A percentile compares a stretch with the other conserved stretches of the same genome.
These are phyloP conservation scores for Tachina fera DNA, from an alignment of 2,888 invertebrate species.

Conservation along the genomic window DNA sequence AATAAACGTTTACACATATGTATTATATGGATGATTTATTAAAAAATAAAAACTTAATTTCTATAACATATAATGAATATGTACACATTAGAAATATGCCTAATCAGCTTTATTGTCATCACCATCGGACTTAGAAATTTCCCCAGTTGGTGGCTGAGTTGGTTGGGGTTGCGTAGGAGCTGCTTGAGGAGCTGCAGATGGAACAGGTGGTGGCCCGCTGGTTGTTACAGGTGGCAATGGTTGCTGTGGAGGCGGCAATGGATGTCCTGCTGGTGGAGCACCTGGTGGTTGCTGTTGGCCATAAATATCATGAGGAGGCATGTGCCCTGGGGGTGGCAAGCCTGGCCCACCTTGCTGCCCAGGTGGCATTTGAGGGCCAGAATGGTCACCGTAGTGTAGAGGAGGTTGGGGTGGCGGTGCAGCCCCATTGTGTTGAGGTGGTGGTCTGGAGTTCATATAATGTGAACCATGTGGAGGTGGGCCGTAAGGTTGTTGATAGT, in stretches of 20 bases:
- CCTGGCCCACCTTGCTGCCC: constrained; percentile 71
- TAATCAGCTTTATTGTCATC: constrained; percentile 82
- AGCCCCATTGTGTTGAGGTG: constrained; percentile 77
- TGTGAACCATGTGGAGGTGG: constrained; percentile 80
- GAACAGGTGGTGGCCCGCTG: constrained; percentile 62
- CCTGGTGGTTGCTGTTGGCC: constrained; percentile 73
- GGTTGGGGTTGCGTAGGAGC: constrained; percentile 54
- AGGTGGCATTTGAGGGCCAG: constrained; percentile 64
- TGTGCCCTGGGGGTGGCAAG: constrained; percentile 67
- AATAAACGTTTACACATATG: not conserved
- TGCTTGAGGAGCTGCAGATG: constrained; percentile 71
- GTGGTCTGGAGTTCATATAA: constrained; percentile 80
- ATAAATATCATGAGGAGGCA: constrained; percentile 73
- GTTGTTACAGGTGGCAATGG: constrained; percentile 64
- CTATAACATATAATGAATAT: not conserved
- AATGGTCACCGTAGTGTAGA: constrained; percentile 73
- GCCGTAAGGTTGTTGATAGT: constrained; percentile 82
- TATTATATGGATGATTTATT: constrained; percentile 17
- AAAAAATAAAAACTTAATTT: constrained; percentile 44
- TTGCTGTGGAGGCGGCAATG: constrained; percentile 69
- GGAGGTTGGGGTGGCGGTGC: constrained; percentile 75
- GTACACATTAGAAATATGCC: constrained; percentile 29
- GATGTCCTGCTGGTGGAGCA: constrained; percentile 61
- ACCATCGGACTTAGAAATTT: constrained; percentile 76
- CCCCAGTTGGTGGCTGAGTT: constrained; percentile 51